Evolutionary conservation across 2,797 vertebrate genomes (phyloP), one percentile per base, ranked within the genome.

Genomic region (Gymnopithys bicolor): DNA sequence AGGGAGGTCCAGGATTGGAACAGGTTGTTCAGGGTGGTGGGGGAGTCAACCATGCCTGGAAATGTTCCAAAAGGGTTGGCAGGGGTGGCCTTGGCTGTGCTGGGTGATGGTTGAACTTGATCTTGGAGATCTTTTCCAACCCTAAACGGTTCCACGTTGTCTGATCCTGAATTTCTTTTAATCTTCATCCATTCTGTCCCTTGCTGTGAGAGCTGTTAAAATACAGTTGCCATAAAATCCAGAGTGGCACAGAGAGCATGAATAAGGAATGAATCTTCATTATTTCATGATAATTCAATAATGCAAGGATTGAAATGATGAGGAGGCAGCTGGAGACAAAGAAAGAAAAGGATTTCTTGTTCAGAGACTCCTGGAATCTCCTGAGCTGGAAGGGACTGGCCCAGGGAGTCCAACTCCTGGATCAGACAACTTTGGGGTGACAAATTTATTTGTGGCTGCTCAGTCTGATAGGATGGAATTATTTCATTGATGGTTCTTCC

Each of bases 241-340:
- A 53, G 46, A 51, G 35, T 46, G 74, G 33, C 62, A 25, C 49
- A 19, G 69, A 30, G 73, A 77, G 13, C 14, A 11, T n/a, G 88
- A 70, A 62, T 73, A 87, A 69, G 39, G 79, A 59, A 70, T 83
- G 35, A 17, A 48, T 77, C 24, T 48, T 95, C 58, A 35, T 64
- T 78, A 58, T 86, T 86, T 81, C 37, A 9, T 68, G 62, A 19
- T 78, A 81, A 90, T 64, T 90, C 46, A 88, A 5, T 68, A 71
- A 91, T 35, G 62, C 41, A 76, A 64, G 58, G 35, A 75, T n/a
- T 49, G 58, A 46, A 84, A 39, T 39, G 39, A 90, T 84, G 2
- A 7, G 17, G 35, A 75, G 55, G 73, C 15, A 67, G 60, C 49
- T 56, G 59, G 28, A 33, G 52, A 82, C 73, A 78, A 81, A 59